Percentiles rank a stretch among this genome's conserved stretches.
phyloP scores from a whole-genome alignment of 2,113 vertebrate genomes.

The Oplegnathus fasciatus region DNA sequence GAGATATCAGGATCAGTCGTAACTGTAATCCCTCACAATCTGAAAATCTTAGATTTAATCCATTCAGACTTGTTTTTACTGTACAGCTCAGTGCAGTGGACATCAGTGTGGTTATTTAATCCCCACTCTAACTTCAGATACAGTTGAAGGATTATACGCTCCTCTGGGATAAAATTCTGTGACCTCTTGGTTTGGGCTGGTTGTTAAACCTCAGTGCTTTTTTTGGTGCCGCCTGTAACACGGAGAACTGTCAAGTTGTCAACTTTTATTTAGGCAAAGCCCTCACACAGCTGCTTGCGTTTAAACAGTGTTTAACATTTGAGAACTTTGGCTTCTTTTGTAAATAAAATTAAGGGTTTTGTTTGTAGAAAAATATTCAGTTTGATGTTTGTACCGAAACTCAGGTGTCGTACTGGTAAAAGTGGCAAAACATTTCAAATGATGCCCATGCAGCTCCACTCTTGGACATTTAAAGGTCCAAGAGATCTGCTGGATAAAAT shows the following conservation, averaged over 20 bases:
- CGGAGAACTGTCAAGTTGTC: not conserved
- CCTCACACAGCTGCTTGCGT: not conserved
- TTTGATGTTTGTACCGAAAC: not conserved
- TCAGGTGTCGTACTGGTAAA: not conserved
- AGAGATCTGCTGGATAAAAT: not conserved
- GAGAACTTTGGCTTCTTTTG: not conserved
- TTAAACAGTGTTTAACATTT: not conserved
- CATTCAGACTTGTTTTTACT: not conserved
- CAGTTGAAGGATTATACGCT: not conserved
- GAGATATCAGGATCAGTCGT: not conserved
- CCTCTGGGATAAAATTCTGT: not conserved
- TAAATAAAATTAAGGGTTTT: not conserved
- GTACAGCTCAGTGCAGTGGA: not conserved
- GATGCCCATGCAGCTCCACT: not conserved
- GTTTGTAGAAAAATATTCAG: not conserved
- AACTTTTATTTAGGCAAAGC: not conserved
- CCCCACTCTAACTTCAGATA: not conserved
- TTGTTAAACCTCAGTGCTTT: not conserved
- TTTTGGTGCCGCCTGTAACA: not conserved
- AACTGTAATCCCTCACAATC: not conserved
- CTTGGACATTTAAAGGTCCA: not conserved
- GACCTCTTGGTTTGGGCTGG: not conserved
- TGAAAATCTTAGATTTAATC: not conserved
- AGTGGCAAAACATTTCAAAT: not conserved
- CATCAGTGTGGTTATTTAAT: not conserved